Evolutionary conservation across 2,113 vertebrate genomes (phyloP), one percentile per base, ranked within the genome.

Genomic region (Sarotherodon lohbergeri): DNA sequence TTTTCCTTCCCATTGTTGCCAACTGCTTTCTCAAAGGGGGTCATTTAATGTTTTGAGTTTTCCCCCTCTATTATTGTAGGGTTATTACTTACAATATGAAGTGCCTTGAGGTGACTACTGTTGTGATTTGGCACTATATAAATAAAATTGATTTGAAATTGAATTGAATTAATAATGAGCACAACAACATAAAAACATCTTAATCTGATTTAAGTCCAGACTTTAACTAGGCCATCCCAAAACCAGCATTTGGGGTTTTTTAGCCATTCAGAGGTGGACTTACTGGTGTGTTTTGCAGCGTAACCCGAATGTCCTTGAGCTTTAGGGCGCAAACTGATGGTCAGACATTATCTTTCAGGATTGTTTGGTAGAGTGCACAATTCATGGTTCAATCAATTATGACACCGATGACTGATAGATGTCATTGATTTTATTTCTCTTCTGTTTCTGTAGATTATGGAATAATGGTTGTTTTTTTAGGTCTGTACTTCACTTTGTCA

Each of bases 281-380:
- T 9, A 24, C 63, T 68, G 63, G 6, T 66, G 34, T 7, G 17
- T 68, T 41, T 41, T 68, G 11, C 19, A 43, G 39, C n/a, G 5
- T 24, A 27, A 71, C 39, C 0, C 0, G 0, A 9, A 9, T 71
- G 39, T 16, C 7, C n/a, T 71, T 71, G n/a, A 46, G 39, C 22
- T 71, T 24, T 14, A 16, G 4, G 66, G 66, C 1, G 4, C 12
- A 22, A 71, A 43, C 17, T 24, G 66, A 73, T 46, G 66, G 66
- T 24, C 22, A 43, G n/a, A 43, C 39, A 43, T 16, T 46, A 24
- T 73, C 39, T 9, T 68, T 68, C 34, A 41, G 63, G 11, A 1
- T 4, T 41, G 14, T 41, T 41, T 68, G 63, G 19, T 68, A 22
- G 36, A 68, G 19, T 22, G n/a, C 3, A 46, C 3, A 73, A 27